phyloP scores from a whole-genome alignment of 2,113 vertebrate genomes.

The Triplophysa siluroides region DNA sequence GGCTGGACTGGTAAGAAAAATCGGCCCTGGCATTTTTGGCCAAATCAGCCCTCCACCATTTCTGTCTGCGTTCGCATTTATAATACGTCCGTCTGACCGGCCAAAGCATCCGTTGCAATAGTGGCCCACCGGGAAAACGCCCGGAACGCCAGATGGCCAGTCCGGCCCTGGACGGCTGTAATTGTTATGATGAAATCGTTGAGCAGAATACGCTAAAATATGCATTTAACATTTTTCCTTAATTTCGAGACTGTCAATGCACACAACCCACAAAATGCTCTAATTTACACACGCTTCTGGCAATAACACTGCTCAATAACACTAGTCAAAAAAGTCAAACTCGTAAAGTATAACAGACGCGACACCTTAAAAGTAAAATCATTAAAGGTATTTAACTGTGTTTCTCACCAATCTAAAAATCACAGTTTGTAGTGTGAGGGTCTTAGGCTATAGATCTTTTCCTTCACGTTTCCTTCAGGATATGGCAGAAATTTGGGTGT shows the following conservation, averaged over 20 bases:
- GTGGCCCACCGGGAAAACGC: too few species aligned
- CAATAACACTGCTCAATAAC: background rate
- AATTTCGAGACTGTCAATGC: background rate
- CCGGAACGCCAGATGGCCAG: too few species aligned
- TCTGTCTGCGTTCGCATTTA: too few species aligned
- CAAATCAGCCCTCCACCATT: too few species aligned
- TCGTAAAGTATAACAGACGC: background rate
- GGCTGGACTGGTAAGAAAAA: too few species aligned
- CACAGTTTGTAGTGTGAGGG: background rate
- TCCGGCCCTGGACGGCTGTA: background rate
- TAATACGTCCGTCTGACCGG: too few species aligned
- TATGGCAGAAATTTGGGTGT: constrained; percentile 13
- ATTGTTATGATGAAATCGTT: too few species aligned
- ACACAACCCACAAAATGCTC: constrained; percentile 4
- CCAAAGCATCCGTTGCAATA: too few species aligned
- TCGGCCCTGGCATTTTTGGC: too few species aligned
- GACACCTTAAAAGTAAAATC: background rate
- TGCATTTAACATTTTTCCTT: background rate
- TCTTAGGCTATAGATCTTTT: background rate
- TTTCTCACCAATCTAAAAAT: background rate
- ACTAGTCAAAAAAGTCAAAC: background rate
- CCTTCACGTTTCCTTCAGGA: background rate
- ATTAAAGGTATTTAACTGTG: background rate
- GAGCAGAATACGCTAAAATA: background rate
- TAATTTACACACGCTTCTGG: background rate